phyloP scores from a whole-genome alignment of 2,113 vertebrate genomes.

The Procavia capensis region DNA sequence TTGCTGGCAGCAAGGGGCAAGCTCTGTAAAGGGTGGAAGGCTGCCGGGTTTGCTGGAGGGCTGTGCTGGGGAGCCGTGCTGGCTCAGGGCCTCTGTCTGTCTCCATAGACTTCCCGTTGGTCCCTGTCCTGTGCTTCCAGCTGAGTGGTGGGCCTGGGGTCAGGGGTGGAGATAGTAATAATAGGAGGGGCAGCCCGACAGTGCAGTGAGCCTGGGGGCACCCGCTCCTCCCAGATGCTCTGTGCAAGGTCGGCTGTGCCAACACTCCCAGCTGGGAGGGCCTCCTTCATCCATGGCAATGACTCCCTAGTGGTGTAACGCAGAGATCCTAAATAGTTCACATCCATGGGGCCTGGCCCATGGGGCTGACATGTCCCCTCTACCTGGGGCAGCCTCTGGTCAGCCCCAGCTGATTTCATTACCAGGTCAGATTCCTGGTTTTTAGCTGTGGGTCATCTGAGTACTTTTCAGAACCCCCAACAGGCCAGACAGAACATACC shows the following conservation, averaged over 20 bases:
- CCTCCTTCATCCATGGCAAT: fast-evolving
- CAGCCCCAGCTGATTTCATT: background rate
- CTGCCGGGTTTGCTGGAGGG: background rate
- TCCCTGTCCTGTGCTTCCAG: background rate
- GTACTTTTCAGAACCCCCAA: background rate
- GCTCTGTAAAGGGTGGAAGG: background rate
- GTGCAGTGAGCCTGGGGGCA: background rate
- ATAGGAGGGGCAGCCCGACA: fast-evolving
- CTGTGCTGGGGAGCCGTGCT: fast-evolving
- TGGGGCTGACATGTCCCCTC: fast-evolving
- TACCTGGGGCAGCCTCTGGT: fast-evolving
- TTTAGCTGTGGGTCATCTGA: background rate
- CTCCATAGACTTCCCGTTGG: fast-evolving
- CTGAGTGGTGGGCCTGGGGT: background rate
- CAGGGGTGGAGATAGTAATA: background rate
- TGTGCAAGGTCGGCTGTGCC: background rate
- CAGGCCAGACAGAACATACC: no score
- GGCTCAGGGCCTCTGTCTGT: background rate
- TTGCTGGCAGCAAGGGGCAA: no score
- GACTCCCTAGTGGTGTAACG: background rate
- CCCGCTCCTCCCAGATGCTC: no score
- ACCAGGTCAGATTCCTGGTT: background rate
- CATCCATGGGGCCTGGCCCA: fast-evolving
- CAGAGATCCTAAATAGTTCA: background rate
- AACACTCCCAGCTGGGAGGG: background rate